Evolutionary conservation across 2,888 invertebrate species (phyloP), one percentile per base, ranked within the genome.

Genomic region (Andrena bucephala): DNA sequence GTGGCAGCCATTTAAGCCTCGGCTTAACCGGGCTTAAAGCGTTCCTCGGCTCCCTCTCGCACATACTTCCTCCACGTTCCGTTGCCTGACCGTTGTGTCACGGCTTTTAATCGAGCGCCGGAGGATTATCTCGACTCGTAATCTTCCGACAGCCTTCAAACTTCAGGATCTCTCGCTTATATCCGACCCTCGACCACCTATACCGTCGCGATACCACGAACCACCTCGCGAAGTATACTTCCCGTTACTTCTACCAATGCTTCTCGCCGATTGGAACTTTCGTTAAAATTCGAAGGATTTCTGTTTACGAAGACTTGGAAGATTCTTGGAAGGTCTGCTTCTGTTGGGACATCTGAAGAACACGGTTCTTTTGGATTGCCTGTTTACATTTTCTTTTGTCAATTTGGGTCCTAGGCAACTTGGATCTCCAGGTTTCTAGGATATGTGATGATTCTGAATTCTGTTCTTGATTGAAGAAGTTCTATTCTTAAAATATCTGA

Each of bases 21-120:
- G 74, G 82, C 87, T 86, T 86, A 87, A 81, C 78, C 76, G 71
- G 66, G 87, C 85, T 87, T 81, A 85, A 76, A 77, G 60, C 81
- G 71, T 84, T 79, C 48, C 82, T 33, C 36, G 81, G 66, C 54
- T 83, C 29, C 67, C 75, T 63, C 57, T 57, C 67, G 42, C 42
- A 42, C 42, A 52, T 83, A 78, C 86, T 86, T 86, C 85, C 85
- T 83, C 54, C 70, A 68, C 71, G 83, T 70, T 85, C 80, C 72
- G 77, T 84, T 75, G 77, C 67, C 57, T 52, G 67, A 73, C 76
- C 84, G 81, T 60, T 59, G 50, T 67, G 33, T 33, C 79, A 73
- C 77, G 84, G 87, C 87, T 85, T 86, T 87, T 87, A 86, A 86
- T 86, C 87, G 87, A 85, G 87, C 81, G 59, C 74, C 76, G 57